A percentile compares a stretch with the other conserved stretches of the same genome.
phyloP scores from a whole-genome alignment of 2,113 vertebrate genomes.

The Panthera uncia region DNA sequence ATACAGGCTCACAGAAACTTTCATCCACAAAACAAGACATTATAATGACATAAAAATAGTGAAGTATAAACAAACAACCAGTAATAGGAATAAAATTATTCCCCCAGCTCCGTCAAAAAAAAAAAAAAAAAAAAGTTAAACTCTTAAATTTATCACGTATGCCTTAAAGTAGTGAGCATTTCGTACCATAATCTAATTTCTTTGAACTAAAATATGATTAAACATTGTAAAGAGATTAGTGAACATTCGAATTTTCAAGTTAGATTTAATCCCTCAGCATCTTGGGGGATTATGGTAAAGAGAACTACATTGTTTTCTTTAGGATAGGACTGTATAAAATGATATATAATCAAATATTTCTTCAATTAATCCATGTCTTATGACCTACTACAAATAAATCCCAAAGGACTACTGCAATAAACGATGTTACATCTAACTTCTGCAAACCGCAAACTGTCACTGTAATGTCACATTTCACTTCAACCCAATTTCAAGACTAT shows the following conservation, averaged over 20 bases:
- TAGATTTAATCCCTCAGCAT: constrained; percentile 5
- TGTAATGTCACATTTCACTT: constrained; percentile 62
- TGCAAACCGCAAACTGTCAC: constrained; percentile 44
- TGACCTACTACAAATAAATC: constrained; percentile 61
- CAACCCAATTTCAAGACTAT: constrained; percentile 42
- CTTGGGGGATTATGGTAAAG: background rate
- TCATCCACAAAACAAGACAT: constrained; percentile 37
- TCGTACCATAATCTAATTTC: background rate
- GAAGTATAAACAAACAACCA: constrained; percentile 22
- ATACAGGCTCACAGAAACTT: background rate
- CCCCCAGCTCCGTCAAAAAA: background rate
- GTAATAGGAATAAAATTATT: background rate
- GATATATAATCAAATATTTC: constrained; percentile 16
- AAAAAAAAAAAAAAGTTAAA: background rate
- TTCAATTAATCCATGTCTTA: constrained; percentile 38
- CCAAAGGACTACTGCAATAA: constrained; percentile 14
- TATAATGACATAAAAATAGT: constrained; percentile 1
- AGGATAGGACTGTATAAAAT: background rate
- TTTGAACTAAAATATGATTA: background rate
- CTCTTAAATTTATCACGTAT: background rate
- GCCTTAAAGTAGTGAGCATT: background rate
- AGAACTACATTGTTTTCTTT: constrained; percentile 34
- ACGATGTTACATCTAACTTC: background rate
- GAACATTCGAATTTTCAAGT: background rate
- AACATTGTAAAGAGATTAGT: constrained; percentile 6